A percentile compares a stretch with the other conserved stretches of the same genome.
phyloP scores from a whole-genome alignment of 2,797 vertebrate genomes.

The Squalus acanthias region DNA sequence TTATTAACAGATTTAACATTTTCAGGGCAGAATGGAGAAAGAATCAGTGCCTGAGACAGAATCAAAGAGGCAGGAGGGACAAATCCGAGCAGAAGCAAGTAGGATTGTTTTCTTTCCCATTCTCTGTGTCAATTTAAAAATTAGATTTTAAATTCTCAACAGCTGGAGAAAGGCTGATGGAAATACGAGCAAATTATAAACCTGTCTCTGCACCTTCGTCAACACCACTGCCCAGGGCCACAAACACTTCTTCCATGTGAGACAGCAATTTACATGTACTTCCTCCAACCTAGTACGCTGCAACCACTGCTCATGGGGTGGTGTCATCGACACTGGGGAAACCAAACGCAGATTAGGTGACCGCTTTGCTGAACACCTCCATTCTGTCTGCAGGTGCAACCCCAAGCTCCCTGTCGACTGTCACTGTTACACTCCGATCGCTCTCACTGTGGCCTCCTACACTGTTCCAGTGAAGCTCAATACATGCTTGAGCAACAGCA shows the following conservation, averaged over 20 bases:
- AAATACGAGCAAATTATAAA: background rate
- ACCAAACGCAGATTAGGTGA: background rate
- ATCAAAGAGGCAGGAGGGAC: background rate
- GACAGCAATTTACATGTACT: background rate
- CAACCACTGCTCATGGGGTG: background rate
- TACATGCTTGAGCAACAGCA: background rate
- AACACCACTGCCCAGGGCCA: background rate
- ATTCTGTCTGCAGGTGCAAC: background rate
- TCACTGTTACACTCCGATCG: background rate
- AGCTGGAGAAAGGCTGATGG: background rate
- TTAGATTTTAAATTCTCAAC: background rate
- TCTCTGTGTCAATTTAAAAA: background rate
- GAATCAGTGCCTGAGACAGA: background rate
- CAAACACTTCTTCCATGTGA: background rate
- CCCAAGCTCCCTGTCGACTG: background rate
- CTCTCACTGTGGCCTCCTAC: background rate
- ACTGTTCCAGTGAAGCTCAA: background rate
- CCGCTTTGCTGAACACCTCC: background rate
- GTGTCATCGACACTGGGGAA: background rate
- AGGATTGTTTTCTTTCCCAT: background rate
- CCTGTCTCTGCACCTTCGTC: background rate
- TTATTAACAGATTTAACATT: slow-evolving; percentile 31
- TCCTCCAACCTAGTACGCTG: background rate
- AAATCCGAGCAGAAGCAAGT: background rate
- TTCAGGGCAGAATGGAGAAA: background rate